A percentile compares a stretch with the other conserved stretches of the same genome.
These are phyloP conservation scores for Drosophila orosa DNA, from an alignment of 1,140 invertebrate species.

Conservation along the genomic window DNA sequence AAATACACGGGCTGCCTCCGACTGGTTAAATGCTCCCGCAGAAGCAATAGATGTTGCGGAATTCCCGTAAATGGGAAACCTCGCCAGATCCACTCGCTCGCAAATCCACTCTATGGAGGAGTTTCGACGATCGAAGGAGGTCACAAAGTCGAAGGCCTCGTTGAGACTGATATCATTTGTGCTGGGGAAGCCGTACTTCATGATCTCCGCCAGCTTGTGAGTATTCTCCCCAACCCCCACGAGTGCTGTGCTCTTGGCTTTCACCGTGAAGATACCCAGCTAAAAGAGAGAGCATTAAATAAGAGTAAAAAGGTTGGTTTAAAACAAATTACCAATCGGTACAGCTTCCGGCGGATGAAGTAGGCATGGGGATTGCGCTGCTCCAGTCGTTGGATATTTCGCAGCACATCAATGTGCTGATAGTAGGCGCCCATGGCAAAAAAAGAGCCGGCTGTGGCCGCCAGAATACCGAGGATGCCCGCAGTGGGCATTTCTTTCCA, in stretches of 20 bases:
- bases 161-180: slow-evolving; percentile 94
- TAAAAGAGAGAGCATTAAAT: slow-evolving; percentile 5
- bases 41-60: slow-evolving; percentile 68
- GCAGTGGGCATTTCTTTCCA: slow-evolving; percentile 37
- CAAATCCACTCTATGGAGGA: slow-evolving; percentile 97
- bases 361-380: slow-evolving; percentile 65
- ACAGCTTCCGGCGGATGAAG: slow-evolving; percentile 66
- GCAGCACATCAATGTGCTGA: slow-evolving; percentile 64
- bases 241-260: not conserved
- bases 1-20: slow-evolving; percentile 91
- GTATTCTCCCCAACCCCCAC: not conserved
- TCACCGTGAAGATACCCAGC: slow-evolving; percentile 51
- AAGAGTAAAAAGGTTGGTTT: accelerated
- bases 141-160: slow-evolving; percentile 90
- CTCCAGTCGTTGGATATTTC: slow-evolving; percentile 59
- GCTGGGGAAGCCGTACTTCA: slow-evolving; percentile 97
- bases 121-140: slow-evolving; percentile 96
- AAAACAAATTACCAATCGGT: slow-evolving; percentile 40
- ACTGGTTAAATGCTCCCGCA: slow-evolving; percentile 34
- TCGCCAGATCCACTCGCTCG: slow-evolving; percentile 89
- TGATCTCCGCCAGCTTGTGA: slow-evolving; percentile 86
- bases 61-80: not conserved
- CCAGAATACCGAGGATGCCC: slow-evolving; percentile 52
- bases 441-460: slow-evolving; percentile 64
- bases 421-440: slow-evolving; percentile 73